Conservation (phyloP, 2,888 invertebrate species). For the Xestobium rufovillosum region DNA sequence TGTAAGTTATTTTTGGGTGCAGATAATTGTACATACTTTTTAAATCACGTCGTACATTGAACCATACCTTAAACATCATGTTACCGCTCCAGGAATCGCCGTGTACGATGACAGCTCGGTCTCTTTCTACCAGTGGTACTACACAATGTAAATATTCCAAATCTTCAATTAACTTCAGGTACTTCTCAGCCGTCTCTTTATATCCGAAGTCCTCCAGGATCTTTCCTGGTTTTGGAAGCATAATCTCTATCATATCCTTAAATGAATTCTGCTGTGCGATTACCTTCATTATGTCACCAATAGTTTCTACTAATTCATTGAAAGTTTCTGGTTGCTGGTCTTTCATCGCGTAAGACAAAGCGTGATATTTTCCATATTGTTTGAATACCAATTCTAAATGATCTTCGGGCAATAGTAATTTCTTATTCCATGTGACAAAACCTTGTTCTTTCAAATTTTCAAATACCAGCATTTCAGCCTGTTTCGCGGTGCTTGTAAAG, state of each 20-base stretch:
- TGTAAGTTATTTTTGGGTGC: no score
- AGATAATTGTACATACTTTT: no score
- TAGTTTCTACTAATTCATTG: constrained; percentile 13
- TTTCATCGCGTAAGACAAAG: constrained; percentile 22
- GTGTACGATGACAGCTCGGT: constrained; percentile 8
- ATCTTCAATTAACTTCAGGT: constrained; percentile 4
- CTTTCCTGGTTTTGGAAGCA: not conserved
- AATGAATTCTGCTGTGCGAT: no score
- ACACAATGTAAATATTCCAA: constrained; percentile 5
- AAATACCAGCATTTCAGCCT: constrained; percentile 20
- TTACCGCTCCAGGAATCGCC: constrained; percentile 18
- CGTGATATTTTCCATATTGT: constrained; percentile 25
- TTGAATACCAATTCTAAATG: constrained; percentile 19
- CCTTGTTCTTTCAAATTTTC: no score
- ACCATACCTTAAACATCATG: constrained; percentile 21
- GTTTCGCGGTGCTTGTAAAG: constrained; percentile 2
- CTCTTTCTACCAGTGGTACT: not conserved
- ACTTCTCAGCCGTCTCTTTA: not conserved
- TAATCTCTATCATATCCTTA: no score
- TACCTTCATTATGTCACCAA: constrained; percentile 8
- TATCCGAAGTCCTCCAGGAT: constrained; percentile 2
- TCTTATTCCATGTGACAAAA: constrained; percentile 18
- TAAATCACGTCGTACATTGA: no score
- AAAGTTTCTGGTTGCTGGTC: constrained; percentile 20
- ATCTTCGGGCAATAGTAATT: constrained; percentile 14